A percentile compares a stretch with the other conserved stretches of the same genome.
These are phyloP conservation scores for Caenorhabditis becei DNA, from an alignment of 2,888 invertebrate genomes.

Conservation along the genomic window DNA sequence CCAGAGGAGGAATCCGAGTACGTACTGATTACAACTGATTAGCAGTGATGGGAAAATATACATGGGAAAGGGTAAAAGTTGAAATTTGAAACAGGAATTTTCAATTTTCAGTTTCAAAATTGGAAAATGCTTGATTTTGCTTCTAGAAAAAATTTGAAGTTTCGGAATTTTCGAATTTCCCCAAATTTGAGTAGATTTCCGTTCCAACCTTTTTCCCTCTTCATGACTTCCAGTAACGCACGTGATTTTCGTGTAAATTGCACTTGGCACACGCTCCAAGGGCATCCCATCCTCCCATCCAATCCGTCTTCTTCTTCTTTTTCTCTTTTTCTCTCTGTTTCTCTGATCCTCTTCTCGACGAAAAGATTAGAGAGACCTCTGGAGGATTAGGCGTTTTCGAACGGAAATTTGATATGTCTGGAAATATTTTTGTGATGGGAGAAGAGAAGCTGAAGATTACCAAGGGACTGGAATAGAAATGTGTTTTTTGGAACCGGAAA, in stretches of 20 bases:
- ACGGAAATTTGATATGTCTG: neutral
- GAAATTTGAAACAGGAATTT: too few relatives aligned
- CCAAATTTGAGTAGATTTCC: too few relatives aligned
- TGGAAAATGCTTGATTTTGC: too few relatives aligned
- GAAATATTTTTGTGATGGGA: neutral
- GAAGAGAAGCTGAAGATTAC: too few relatives aligned
- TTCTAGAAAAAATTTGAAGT: too few relatives aligned
- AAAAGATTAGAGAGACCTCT: too few relatives aligned
- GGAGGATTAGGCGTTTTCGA: too few relatives aligned
- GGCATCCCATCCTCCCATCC: conserved; percentile 2
- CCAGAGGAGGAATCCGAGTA: conserved; percentile 77
- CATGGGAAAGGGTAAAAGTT: too few relatives aligned
- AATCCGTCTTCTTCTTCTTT: conserved; percentile 14
- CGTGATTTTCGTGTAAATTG: conserved; percentile 34
- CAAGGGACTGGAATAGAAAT: too few relatives aligned
- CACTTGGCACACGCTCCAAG: conserved; percentile 40
- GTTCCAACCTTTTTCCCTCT: neutral
- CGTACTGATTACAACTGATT: conserved; percentile 9
- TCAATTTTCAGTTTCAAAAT: too few relatives aligned
- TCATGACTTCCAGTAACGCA: conserved; percentile 4
- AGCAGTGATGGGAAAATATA: neutral
- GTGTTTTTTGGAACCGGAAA: neutral
- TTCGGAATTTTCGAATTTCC: too few relatives aligned
- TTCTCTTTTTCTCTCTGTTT: conserved; percentile 7
- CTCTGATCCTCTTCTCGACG: neutral